Percentiles rank a stretch among this genome's conserved stretches.
Conservation (phyloP, 2,888 invertebrate genomes). For the Cheilosia soror region DNA sequence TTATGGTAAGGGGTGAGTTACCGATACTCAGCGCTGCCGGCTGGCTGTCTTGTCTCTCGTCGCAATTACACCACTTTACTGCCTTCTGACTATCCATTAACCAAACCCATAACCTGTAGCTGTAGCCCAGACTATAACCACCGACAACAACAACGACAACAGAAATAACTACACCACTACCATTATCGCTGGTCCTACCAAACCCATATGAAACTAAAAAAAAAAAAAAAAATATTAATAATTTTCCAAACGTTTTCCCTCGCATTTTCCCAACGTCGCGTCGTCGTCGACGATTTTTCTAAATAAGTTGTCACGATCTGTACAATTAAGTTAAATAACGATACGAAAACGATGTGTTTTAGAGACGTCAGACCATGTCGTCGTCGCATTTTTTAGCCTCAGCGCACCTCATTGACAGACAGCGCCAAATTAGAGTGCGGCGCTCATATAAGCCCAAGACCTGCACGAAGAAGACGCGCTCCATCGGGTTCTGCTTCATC, state of each 20-base stretch:
- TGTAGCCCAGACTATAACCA: slow-evolving; percentile 48
- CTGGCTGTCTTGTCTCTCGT: slow-evolving; percentile 65
- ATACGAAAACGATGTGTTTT: slow-evolving; percentile 74
- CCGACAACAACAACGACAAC: slow-evolving; percentile 19
- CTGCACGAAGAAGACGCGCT: slow-evolving; percentile 66
- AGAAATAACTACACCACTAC: slow-evolving; percentile 32
- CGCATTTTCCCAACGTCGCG: slow-evolving; percentile 16
- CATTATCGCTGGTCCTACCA: slow-evolving; percentile 43
- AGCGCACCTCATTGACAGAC: slow-evolving; percentile 68
- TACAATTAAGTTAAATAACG: slow-evolving; percentile 75
- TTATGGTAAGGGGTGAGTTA: slow-evolving; percentile 32
- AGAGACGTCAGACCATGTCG: slow-evolving; percentile 70
- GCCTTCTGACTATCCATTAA: slow-evolving; percentile 60
- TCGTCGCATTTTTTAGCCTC: slow-evolving; percentile 17
- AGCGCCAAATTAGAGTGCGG: slow-evolving; percentile 63
- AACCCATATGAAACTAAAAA: slow-evolving; percentile 24
- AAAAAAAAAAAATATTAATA: slow-evolving; percentile 56
- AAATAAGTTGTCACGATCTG: slow-evolving; percentile 76
- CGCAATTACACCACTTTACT: slow-evolving; percentile 64
- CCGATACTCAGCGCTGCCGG: slow-evolving; percentile 48
- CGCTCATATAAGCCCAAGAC: slow-evolving; percentile 8
- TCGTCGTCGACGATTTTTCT: slow-evolving; percentile 44
- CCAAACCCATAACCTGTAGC: slow-evolving; percentile 70
- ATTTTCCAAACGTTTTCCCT: slow-evolving; percentile 39
- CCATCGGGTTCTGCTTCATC: slow-evolving; percentile 17